Evolutionary conservation across 2,888 invertebrate genomes (phyloP), one percentile per base, ranked within the genome.

Genomic region (Belgica antarctica): DNA sequence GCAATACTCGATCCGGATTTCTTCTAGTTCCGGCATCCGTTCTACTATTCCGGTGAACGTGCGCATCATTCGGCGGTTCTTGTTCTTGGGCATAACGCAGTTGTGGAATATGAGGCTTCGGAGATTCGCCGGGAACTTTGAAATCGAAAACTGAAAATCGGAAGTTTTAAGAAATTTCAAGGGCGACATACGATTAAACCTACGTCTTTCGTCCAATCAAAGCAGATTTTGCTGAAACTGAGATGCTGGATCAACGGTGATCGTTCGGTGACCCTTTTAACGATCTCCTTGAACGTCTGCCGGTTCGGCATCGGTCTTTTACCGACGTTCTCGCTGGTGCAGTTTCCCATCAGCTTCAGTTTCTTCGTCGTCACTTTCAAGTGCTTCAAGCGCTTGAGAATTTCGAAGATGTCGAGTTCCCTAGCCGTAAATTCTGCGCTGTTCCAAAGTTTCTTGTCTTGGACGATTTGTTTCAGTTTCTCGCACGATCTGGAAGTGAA

Each of bases 91-190:
- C 27, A 61, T 19, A 10, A 41, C 41, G 22, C 70, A 70, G 36
- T 61, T 59, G 1, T 34, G 34, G 15, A 70, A 70, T 7, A 28
- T 5, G 3, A 70, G 57, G 3, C 36, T 41, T 10, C 22, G 22
- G 3, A 70, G 61, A 61, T 83, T 82, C 1, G 77, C 74, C 0
- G 91, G 91, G 75, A 90, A 90, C 73, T 85, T 81, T 3, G 82
- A 81, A 66, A 90, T 81, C 36, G 80, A 81, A 0, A 86, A 83
- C 89, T 90, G 79, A 62, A 78, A 78, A 74, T 70, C 72, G 24
- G 12, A 17, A 68, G 22, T 27, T n/a, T 25, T 10, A 59, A 47
- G 7, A 4, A 12, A 57, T 17, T 31, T 10, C 46, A n/a, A n/a
- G n/a, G n/a, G n/a, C n/a, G n/a, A n/a, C n/a, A n/a, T n/a, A n/a